Evolutionary conservation across 1,140 invertebrate genomes (phyloP).

Genomic region (Artemia franciscana): DNA sequence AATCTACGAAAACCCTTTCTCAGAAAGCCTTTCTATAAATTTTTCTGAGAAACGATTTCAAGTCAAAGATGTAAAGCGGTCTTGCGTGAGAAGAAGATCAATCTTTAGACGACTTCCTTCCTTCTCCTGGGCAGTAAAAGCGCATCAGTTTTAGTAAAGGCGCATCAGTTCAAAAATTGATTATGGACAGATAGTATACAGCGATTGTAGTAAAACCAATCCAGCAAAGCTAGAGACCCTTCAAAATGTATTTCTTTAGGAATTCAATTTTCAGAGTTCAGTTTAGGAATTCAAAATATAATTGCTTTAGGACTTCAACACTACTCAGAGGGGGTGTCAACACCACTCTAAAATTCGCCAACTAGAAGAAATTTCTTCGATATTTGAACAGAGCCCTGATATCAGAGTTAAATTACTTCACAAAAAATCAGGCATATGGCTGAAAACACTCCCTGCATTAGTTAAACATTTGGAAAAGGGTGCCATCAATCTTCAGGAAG

Average conservation of each 20-base stretch:
- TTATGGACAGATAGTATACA: background rate
- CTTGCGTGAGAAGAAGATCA: background rate
- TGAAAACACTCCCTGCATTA: background rate
- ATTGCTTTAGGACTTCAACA: background rate
- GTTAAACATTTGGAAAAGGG: background rate
- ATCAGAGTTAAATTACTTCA: background rate
- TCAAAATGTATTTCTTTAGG: no score
- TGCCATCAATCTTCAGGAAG: background rate
- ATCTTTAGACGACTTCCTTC: background rate
- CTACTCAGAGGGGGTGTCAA: background rate
- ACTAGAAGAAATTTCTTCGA: background rate
- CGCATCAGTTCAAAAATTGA: background rate
- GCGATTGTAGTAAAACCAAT: background rate
- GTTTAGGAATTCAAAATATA: no score
- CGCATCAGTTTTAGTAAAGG: background rate
- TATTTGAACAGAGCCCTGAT: background rate
- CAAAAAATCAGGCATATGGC: background rate
- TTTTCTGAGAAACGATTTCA: background rate
- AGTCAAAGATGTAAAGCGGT: background rate
- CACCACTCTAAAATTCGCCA: no score
- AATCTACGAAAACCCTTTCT: no score
- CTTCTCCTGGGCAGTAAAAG: no score
- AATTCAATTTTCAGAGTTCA: no score
- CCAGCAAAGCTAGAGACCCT: background rate
- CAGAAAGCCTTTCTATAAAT: background rate